Percentiles rank a stretch among this genome's conserved stretches.
Evolutionary conservation across 2,888 invertebrate species (phyloP).

Genomic region (Muschampia plurimacula): DNA sequence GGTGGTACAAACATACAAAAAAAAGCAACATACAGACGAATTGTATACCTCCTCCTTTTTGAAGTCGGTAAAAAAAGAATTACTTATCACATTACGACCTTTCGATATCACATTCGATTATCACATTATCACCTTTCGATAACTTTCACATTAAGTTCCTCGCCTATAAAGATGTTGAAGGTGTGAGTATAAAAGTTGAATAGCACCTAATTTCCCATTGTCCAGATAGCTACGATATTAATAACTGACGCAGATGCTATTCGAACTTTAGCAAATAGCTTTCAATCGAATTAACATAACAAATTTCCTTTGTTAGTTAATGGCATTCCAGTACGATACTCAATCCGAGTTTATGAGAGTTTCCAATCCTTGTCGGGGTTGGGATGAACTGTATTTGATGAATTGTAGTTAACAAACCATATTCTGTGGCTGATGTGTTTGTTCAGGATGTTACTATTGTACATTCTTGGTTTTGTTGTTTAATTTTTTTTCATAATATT

Average conservation of each 20-base stretch:
- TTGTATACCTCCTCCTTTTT: too few relatives aligned
- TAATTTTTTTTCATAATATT: too few relatives aligned
- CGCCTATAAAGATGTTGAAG: conserved; percentile 42
- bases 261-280: conserved; percentile 28
- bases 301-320: conserved; percentile 30
- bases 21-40: too few relatives aligned
- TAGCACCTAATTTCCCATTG: conserved; percentile 38
- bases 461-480: not conserved
- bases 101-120: too few relatives aligned
- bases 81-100: too few relatives aligned
- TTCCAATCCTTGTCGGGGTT: conserved; percentile 24
- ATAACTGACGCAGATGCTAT: conserved; percentile 34
- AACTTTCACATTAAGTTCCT: not conserved
- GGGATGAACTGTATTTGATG: not conserved
- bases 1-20: too few relatives aligned
- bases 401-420: conserved; percentile 16
- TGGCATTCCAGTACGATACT: conserved; percentile 15
- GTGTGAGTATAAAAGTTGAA: conserved; percentile 49
- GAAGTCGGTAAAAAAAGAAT: too few relatives aligned
- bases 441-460: not conserved
- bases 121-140: not conserved
- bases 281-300: conserved; percentile 36
- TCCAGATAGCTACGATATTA: conserved; percentile 23
- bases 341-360: conserved; percentile 23
- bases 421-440: not conserved